phyloP scores from a whole-genome alignment of 2,888 invertebrate genomes.

The Catocala sponsa region DNA sequence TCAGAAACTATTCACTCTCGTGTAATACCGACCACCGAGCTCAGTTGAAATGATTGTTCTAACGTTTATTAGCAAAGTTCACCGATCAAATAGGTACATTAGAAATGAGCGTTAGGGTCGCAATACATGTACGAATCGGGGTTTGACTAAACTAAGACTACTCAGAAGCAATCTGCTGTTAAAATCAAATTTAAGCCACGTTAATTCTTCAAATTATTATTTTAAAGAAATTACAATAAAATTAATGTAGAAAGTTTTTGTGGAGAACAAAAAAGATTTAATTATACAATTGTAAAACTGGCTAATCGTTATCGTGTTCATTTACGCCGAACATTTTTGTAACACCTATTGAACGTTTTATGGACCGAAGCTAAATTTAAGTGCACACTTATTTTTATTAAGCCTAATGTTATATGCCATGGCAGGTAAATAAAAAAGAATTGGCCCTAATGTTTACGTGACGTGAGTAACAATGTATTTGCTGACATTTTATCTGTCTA shows the following conservation, averaged over 20 bases:
- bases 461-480: constrained; percentile 32
- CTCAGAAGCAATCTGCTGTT: background rate
- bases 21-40: constrained; percentile 53
- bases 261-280: constrained; percentile 3
- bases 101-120: constrained; percentile 34
- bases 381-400: constrained; percentile 50
- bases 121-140: constrained; percentile 22
- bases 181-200: no score
- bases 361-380: constrained; percentile 38
- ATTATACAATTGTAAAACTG: constrained; percentile 2
- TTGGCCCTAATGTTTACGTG: constrained; percentile 44
- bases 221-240: background rate
- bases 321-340: background rate
- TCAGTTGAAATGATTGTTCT: constrained; percentile 57
- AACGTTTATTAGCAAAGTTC: constrained; percentile 65
- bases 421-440: constrained; percentile 44
- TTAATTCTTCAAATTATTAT: no score
- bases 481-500: constrained; percentile 35
- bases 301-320: background rate
- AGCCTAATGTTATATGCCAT: constrained; percentile 45
- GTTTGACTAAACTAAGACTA: constrained; percentile 23
- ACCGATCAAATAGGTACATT: constrained; percentile 52
- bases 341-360: constrained; percentile 40
- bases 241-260: constrained; percentile 3
- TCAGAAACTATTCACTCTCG: constrained; percentile 55